These are phyloP conservation scores for Bimastos eiseni DNA, from an alignment of 2,888 invertebrate species.

Conservation along the genomic window DNA sequence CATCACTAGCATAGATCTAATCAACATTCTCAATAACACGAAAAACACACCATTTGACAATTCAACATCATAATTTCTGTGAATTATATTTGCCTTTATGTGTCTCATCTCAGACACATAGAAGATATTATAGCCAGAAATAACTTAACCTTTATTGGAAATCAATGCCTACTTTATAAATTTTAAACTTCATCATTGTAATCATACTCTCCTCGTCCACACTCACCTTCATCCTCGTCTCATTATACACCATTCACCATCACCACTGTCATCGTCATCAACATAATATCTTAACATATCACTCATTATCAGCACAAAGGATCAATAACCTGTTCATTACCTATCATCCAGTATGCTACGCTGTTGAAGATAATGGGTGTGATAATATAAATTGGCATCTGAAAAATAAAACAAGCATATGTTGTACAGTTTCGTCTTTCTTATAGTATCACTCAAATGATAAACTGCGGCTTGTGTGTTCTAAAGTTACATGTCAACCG, in stretches of 20 bases:
- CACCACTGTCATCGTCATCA: not conserved
- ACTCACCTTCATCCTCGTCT: not conserved
- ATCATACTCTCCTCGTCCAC: not conserved
- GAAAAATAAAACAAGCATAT: not conserved
- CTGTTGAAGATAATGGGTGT: slow-evolving; percentile 81
- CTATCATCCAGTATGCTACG: slow-evolving; percentile 86
- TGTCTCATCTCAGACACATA: too few relatives aligned
- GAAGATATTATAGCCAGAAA: too few relatives aligned
- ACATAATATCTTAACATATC: too few relatives aligned
- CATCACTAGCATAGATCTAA: too few relatives aligned
- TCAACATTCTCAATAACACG: not conserved
- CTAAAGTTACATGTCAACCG: not conserved
- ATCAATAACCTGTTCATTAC: slow-evolving; percentile 66
- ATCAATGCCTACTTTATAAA: not conserved
- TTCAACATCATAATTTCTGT: not conserved
- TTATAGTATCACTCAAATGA: not conserved
- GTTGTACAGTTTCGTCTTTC: not conserved
- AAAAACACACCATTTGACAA: not conserved
- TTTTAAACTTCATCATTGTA: not conserved
- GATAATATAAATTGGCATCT: slow-evolving; percentile 75
- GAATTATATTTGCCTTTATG: not conserved
- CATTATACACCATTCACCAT: not conserved
- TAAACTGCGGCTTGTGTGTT: not conserved
- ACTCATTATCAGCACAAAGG: not conserved
- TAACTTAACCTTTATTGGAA: not conserved